Conservation (phyloP, 2,888 invertebrate species). For the Sphecodes monilicornis region DNA sequence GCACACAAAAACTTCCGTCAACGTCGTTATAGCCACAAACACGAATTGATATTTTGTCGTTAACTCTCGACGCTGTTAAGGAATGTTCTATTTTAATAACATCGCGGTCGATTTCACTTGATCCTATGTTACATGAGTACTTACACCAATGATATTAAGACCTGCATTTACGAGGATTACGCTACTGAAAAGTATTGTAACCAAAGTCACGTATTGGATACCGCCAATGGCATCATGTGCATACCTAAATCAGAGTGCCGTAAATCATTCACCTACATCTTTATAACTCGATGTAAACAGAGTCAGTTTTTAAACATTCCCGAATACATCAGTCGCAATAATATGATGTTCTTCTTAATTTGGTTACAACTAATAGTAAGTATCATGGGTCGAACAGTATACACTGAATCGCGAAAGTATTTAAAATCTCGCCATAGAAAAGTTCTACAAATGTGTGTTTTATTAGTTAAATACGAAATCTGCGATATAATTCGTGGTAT, state of each 20-base stretch:
- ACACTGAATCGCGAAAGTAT: too few relatives aligned
- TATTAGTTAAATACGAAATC: too few relatives aligned
- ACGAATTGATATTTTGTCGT: constrained; percentile 66
- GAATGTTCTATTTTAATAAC: background rate
- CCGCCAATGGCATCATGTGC: constrained; percentile 29
- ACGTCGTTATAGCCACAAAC: constrained; percentile 57
- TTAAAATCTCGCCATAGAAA: too few relatives aligned
- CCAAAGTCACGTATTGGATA: constrained; percentile 29
- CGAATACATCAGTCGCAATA: background rate
- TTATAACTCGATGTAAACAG: background rate
- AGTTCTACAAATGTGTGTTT: too few relatives aligned
- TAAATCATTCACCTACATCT: background rate
- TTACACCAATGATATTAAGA: constrained; percentile 49
- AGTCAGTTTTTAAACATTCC: too few relatives aligned
- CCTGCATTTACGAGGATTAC: constrained; percentile 27
- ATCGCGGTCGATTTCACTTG: background rate
- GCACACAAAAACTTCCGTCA: constrained; percentile 69
- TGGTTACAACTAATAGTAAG: background rate
- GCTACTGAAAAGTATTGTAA: constrained; percentile 27
- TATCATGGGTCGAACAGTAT: too few relatives aligned
- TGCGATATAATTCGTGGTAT: too few relatives aligned
- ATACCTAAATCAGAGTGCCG: constrained; percentile 31
- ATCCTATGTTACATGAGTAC: background rate
- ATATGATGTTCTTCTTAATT: background rate
- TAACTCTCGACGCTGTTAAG: constrained; percentile 56